phyloP scores from a whole-genome alignment of 2,888 invertebrate genomes.

The Pollenia angustigena region DNA sequence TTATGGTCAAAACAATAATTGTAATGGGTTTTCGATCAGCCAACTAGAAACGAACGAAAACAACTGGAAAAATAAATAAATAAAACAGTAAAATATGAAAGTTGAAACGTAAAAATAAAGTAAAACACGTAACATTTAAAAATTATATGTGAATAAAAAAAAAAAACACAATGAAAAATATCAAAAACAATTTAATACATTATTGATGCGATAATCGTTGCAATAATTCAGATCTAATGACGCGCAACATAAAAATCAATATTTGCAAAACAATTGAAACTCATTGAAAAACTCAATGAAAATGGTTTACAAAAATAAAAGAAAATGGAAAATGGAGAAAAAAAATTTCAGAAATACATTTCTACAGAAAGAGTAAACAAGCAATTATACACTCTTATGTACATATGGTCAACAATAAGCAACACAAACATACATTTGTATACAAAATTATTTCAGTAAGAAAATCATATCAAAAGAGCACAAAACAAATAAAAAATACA shows the following conservation, averaged over 20 bases:
- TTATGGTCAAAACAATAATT: conserved; percentile 56
- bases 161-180: conserved; percentile 22
- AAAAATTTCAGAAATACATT: not conserved
- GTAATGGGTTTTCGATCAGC: conserved; percentile 53
- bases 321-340: conserved; percentile 10
- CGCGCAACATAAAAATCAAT: conserved; percentile 70
- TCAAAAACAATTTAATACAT: conserved; percentile 54
- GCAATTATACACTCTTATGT: conserved; percentile 24
- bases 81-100: not conserved
- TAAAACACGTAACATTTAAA: not conserved
- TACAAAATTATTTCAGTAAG: not conserved
- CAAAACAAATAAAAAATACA: conserved; percentile 1
- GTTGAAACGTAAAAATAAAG: not conserved
- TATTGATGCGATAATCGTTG: conserved; percentile 71
- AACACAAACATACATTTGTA: not conserved
- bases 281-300: conserved; percentile 60
- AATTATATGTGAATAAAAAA: not conserved
- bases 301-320: conserved; percentile 45
- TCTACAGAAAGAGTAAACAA: not conserved
- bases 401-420: not conserved
- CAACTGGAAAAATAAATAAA: conserved; percentile 18
- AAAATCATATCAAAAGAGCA: conserved; percentile 21
- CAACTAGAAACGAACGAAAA: conserved; percentile 41
- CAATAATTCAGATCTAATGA: conserved; percentile 73
- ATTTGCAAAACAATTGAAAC: conserved; percentile 71